A percentile compares a stretch with the other conserved stretches of the same genome.
Conservation (phyloP, 1,140 invertebrate species). For the Capitella teleta region DNA sequence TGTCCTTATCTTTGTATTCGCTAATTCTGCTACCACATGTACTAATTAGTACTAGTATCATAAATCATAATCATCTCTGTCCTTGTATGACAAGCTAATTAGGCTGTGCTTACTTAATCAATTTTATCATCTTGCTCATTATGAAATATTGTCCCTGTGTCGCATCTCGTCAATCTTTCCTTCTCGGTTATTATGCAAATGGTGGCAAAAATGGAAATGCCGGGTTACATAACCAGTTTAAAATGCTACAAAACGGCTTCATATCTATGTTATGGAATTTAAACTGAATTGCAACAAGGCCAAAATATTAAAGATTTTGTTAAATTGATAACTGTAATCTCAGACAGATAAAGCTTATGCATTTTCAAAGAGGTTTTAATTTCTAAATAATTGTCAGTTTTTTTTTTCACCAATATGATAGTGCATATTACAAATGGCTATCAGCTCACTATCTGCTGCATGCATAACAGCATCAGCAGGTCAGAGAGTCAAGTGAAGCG, state of each 20-base stretch:
- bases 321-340: neutral
- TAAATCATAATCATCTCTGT: too few species aligned
- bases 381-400: neutral
- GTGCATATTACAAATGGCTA: neutral
- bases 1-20: too few species aligned
- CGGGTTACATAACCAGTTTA: too few species aligned
- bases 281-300: neutral
- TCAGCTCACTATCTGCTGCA: neutral
- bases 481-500: too few species aligned
- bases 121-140: neutral
- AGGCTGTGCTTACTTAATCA: neutral
- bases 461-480: too few species aligned
- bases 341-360: neutral
- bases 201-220: too few species aligned
- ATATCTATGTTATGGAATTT: neutral
- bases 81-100: neutral
- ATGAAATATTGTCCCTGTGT: neutral
- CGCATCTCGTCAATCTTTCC: neutral
- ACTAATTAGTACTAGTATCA: too few species aligned
- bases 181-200: too few species aligned
- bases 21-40: too few species aligned
- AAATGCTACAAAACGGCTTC: neutral
- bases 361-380: neutral
- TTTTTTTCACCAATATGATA: neutral
- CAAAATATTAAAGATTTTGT: neutral